Conservation (phyloP, 2,113 vertebrate genomes). For the Coptodon rendalli region DNA sequence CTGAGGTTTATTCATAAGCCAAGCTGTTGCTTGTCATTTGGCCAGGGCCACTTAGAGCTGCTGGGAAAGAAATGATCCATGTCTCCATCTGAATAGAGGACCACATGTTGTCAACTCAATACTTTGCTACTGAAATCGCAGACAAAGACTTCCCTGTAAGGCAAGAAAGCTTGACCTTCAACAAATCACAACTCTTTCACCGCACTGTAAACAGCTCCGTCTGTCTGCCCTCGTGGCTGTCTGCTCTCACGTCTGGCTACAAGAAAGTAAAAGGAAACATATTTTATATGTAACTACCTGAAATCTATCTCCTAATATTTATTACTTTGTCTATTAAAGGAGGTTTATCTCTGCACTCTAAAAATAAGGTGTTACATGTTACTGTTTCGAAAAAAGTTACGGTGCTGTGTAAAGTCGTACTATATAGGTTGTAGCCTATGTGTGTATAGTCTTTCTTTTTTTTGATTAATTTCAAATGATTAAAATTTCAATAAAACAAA, state of each 20-base stretch:
- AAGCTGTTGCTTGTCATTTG: conserved; percentile 64
- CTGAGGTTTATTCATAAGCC: conserved; percentile 60
- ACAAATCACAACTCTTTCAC: conserved; percentile 25
- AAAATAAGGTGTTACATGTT: neutral
- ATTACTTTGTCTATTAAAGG: neutral
- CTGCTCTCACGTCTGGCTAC: neutral
- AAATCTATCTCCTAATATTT: neutral
- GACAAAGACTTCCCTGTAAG: conserved; percentile 56
- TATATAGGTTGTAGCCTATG: neutral
- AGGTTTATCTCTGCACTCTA: neutral
- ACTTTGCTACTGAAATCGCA: conserved; percentile 56
- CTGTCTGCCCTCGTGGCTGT: neutral
- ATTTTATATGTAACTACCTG: neutral
- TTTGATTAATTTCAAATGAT: neutral
- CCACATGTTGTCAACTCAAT: conserved; percentile 63
- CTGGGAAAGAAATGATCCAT: conserved; percentile 53
- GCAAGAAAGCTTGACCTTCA: conserved; percentile 65
- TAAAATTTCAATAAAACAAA: neutral
- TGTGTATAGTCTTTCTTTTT: neutral
- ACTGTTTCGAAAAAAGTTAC: fast-evolving
- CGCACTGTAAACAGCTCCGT: neutral
- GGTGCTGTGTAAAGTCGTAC: neutral
- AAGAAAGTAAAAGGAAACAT: neutral
- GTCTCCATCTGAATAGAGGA: conserved; percentile 53
- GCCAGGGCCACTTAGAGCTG: conserved; percentile 53